phyloP scores from a whole-genome alignment of 2,797 vertebrate species.

The Semaprochilodus insignis region DNA sequence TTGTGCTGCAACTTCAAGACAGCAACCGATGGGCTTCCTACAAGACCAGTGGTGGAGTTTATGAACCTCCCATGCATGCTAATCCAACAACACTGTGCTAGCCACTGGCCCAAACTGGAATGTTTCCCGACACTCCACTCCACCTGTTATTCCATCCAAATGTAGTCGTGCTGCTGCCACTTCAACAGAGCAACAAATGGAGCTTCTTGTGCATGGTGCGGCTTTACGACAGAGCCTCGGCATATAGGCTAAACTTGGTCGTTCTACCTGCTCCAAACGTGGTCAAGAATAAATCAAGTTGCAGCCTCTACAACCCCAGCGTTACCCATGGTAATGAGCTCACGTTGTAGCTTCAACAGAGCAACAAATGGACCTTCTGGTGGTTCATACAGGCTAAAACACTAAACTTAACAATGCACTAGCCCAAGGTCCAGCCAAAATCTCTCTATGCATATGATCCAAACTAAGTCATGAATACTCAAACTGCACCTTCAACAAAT shows the following conservation, averaged over 20 bases:
- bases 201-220: background rate
- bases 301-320: no score
- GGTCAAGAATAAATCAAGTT: no score
- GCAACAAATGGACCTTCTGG: background rate
- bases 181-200: background rate
- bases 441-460: no score
- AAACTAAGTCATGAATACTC: no score
- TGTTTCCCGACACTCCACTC: background rate
- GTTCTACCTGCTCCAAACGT: no score
- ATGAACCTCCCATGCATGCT: background rate
- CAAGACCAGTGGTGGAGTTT: background rate
- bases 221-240: no score
- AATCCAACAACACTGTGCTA: background rate
- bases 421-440: background rate
- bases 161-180: background rate
- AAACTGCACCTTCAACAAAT: no score
- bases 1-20: background rate
- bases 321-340: no score
- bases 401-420: background rate
- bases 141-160: background rate
- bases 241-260: no score
- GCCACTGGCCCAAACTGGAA: no score
- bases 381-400: background rate
- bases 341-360: no score
- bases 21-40: background rate